phyloP scores from a whole-genome alignment of 1,140 invertebrate genomes.

The Dendroctonus valens region DNA sequence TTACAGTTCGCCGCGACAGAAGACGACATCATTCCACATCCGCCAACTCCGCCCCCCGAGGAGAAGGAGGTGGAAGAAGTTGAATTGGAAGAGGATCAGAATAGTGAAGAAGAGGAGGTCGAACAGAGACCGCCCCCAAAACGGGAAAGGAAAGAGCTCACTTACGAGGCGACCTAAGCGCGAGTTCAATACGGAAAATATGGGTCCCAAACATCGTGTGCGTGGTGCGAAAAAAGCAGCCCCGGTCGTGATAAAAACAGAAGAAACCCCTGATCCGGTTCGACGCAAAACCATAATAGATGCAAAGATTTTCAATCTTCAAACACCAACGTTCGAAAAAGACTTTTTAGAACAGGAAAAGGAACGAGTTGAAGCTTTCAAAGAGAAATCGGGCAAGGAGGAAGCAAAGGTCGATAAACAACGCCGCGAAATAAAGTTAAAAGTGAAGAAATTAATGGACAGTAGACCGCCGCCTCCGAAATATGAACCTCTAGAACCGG shows the following conservation, averaged over 20 bases:
- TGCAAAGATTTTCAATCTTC: constrained; percentile 40
- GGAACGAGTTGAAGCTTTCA: constrained; percentile 44
- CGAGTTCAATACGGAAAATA: constrained; percentile 43
- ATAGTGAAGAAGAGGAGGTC: constrained; percentile 42
- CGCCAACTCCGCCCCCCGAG: constrained; percentile 27
- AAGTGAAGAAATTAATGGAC: constrained; percentile 39
- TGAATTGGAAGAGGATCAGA: constrained; percentile 44
- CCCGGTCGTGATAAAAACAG: constrained; percentile 4
- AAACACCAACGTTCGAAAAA: constrained; percentile 44
- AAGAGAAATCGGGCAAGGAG: constrained; percentile 45
- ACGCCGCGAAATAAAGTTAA: constrained; percentile 41
- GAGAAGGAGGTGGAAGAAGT: constrained; percentile 40
- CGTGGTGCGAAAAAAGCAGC: constrained; percentile 34
- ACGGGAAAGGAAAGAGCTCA: constrained; percentile 43
- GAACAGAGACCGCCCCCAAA: constrained; percentile 40
- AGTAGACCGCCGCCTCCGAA: constrained; percentile 35
- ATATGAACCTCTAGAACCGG: constrained; percentile 47
- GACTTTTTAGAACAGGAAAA: constrained; percentile 45
- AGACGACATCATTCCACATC: constrained; percentile 40
- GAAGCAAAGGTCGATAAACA: constrained; percentile 43
- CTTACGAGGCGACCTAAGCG: constrained; percentile 47
- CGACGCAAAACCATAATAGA: constrained; percentile 15
- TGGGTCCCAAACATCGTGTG: constrained; percentile 45
- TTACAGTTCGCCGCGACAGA: constrained; percentile 50
- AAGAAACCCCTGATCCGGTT: not conserved